phyloP scores from a whole-genome alignment of 2,113 vertebrate genomes.

The Steatornis caripensis region DNA sequence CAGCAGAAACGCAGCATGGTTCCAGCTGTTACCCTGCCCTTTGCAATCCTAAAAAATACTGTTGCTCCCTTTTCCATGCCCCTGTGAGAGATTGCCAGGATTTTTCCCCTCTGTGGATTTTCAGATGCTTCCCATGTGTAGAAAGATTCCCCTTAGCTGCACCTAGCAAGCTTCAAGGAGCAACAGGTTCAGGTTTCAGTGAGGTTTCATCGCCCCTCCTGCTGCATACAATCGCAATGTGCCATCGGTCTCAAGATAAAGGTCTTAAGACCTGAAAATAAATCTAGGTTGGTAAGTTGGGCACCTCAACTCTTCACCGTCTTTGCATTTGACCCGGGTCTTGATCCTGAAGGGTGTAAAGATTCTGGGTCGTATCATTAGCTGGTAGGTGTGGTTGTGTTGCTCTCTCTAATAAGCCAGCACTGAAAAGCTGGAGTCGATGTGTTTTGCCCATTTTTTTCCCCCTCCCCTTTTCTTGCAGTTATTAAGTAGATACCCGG shows the following conservation, averaged over 20 bases:
- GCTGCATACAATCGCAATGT: background rate
- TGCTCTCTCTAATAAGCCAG: background rate
- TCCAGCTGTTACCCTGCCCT: constrained; percentile 19
- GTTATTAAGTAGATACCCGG: background rate
- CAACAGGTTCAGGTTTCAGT: background rate
- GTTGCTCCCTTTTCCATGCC: background rate
- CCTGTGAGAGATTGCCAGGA: background rate
- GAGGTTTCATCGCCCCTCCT: background rate
- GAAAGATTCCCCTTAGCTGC: background rate
- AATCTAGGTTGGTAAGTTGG: background rate
- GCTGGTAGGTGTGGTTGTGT: background rate
- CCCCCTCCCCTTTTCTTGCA: background rate
- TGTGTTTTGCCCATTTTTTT: background rate
- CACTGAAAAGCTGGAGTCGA: background rate
- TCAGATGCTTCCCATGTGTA: background rate
- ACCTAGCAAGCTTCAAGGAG: background rate
- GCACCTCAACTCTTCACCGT: background rate
- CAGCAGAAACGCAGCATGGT: background rate
- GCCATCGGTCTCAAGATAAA: background rate
- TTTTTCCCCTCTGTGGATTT: constrained; percentile 6
- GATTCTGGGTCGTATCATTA: background rate
- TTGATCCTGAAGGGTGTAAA: background rate
- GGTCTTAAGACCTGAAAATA: constrained; percentile 2
- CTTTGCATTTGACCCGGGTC: background rate
- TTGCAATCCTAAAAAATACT: constrained; percentile 10